A percentile compares a stretch with the other conserved stretches of the same genome.
phyloP scores from a whole-genome alignment of 2,888 invertebrate genomes.

The Scelioninae gen. 2 region DNA sequence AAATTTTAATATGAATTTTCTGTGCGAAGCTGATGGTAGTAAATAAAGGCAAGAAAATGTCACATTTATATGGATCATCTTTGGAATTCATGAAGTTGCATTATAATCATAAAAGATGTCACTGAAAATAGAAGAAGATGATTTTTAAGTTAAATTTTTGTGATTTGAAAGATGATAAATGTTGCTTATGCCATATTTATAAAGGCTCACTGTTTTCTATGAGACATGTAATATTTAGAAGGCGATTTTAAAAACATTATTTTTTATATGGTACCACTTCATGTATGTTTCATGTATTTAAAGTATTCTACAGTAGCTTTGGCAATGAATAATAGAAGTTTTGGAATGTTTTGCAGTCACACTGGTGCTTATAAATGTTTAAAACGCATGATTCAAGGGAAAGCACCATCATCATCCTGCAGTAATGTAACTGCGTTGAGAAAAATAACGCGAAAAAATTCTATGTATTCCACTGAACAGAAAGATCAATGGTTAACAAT shows the following conservation, averaged over 20 bases:
- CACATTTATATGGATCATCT: no score
- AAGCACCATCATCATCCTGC: background rate
- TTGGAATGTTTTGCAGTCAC: background rate
- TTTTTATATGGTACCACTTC: constrained; percentile 16
- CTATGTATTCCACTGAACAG: no score
- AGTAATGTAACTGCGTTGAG: no score
- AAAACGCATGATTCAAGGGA: background rate
- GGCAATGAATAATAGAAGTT: background rate
- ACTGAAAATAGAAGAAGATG: no score
- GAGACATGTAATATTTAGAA: constrained; percentile 14
- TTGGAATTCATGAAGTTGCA: no score
- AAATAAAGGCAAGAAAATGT: no score
- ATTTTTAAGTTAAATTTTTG: constrained; percentile 6
- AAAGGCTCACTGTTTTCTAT: constrained; percentile 1
- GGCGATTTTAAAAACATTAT: constrained; percentile 10
- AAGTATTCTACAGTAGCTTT: background rate
- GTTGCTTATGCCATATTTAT: constrained; percentile 15
- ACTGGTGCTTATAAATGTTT: constrained; percentile 9
- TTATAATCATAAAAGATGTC: no score
- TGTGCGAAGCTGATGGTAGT: no score
- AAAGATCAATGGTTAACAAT: no score
- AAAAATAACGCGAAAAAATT: no score
- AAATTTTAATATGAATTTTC: no score
- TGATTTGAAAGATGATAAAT: constrained; percentile 18
- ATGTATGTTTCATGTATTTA: constrained; percentile 1